Conservation (phyloP, 2,888 invertebrate genomes). For the Psylliodes chrysocephalus region DNA sequence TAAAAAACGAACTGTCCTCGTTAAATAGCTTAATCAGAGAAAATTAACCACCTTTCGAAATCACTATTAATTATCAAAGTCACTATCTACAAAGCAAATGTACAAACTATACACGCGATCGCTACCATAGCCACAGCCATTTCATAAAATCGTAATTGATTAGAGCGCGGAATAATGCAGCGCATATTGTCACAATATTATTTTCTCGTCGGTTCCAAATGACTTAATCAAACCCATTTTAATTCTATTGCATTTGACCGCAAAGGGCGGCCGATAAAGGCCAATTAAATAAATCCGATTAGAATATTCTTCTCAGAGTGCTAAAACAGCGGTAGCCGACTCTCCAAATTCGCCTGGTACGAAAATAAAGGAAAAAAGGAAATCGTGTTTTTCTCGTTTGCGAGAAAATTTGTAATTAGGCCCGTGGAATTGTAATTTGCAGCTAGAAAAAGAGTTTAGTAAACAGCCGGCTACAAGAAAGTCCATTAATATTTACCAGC, state of each 20-base stretch:
- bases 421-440: too few relatives aligned
- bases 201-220: not conserved
- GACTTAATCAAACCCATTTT: not conserved
- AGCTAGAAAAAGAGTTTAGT: too few relatives aligned
- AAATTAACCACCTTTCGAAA: too few relatives aligned
- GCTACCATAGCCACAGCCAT: too few relatives aligned
- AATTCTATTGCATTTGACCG: conserved; percentile 1
- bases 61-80: too few relatives aligned
- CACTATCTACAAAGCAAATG: too few relatives aligned
- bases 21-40: too few relatives aligned
- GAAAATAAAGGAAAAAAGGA: not conserved
- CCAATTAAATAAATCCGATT: not conserved
- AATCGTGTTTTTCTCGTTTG: not conserved
- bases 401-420: too few relatives aligned
- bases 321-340: not conserved
- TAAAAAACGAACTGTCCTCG: too few relatives aligned
- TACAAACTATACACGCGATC: too few relatives aligned
- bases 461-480: too few relatives aligned
- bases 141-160: conserved; percentile 1
- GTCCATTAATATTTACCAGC: too few relatives aligned
- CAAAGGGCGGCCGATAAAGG: not conserved
- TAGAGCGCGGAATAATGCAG: not conserved
- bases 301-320: not conserved
- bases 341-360: not conserved
- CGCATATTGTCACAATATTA: not conserved